phyloP scores from a whole-genome alignment of 2,113 vertebrate species.

The Nyctereutes procyonoides region DNA sequence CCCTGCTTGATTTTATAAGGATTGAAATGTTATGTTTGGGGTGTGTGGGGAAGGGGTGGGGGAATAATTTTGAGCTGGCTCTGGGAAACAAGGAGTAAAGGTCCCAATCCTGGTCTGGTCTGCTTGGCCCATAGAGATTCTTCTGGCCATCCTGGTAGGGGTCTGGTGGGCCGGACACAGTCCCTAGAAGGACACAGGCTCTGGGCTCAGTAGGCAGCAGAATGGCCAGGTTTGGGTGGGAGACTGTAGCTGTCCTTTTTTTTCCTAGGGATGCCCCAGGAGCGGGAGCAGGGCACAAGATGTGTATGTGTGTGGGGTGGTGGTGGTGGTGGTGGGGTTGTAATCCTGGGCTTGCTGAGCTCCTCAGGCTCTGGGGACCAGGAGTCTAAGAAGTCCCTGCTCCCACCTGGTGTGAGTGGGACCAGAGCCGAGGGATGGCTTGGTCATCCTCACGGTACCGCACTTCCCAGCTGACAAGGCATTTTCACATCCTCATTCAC shows the following conservation, averaged over 20 bases:
- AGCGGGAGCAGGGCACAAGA: not conserved
- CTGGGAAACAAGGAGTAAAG: too few species aligned
- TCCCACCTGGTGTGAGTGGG: not conserved
- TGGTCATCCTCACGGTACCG: not conserved
- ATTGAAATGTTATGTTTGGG: not conserved
- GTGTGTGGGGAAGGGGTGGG: not conserved
- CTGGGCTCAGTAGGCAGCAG: not conserved
- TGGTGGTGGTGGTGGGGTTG: not conserved
- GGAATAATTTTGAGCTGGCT: not conserved
- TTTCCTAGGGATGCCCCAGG: not conserved
- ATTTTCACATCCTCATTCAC: not conserved
- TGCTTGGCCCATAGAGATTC: not conserved
- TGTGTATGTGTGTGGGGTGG: not conserved
- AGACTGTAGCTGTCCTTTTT: not conserved
- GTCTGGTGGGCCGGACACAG: not conserved
- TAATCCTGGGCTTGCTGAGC: not conserved
- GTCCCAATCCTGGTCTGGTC: rapidly evolving
- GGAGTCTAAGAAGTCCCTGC: not conserved
- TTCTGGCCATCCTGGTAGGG: not conserved
- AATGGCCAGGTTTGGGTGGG: not conserved
- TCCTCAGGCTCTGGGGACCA: not conserved
- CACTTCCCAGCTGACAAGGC: not conserved
- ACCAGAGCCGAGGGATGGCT: not conserved
- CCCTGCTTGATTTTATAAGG: not conserved
- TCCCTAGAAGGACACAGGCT: not conserved